Evolutionary conservation across 2,113 vertebrate species (phyloP).

Genomic region (Spizaetus ornatus): DNA sequence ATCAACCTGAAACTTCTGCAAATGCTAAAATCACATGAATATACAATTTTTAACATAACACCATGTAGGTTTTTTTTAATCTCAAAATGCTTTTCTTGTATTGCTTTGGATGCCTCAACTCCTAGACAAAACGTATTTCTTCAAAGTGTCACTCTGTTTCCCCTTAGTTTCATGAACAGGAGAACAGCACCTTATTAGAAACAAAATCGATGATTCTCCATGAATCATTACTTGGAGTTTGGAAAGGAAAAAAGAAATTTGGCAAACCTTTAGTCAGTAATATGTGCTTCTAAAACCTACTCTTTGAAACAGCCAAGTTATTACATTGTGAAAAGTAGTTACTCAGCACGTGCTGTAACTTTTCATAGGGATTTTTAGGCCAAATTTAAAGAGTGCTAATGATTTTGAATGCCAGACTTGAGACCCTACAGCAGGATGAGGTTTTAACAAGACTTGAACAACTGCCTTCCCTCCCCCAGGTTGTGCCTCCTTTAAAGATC

Average conservation of each 20-base stretch:
- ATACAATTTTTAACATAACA: neutral
- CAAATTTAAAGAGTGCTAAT: constrained; percentile 56
- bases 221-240: constrained; percentile 21
- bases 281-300: constrained; percentile 33
- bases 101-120: neutral
- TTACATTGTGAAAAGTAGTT: constrained; percentile 55
- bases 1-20: neutral
- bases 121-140: constrained; percentile 29
- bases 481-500: neutral
- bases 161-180: neutral
- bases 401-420: constrained; percentile 44
- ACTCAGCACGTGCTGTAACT: constrained; percentile 53
- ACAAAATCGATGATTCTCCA: constrained; percentile 31
- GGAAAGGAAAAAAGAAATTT: constrained; percentile 51
- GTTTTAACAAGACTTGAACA: constrained; percentile 34
- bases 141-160: neutral
- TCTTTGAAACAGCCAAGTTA: constrained; percentile 46
- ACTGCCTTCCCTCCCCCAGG: neutral
- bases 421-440: constrained; percentile 47
- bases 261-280: constrained; percentile 29
- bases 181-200: constrained; percentile 33
- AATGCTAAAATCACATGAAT: neutral
- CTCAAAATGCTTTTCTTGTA: neutral
- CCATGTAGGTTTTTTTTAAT: neutral
- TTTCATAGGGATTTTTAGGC: constrained; percentile 44